Evolutionary conservation across 2,113 vertebrate species (phyloP), one percentile per base, ranked within the genome.

Genomic region (Hymenochirus boettgeri): DNA sequence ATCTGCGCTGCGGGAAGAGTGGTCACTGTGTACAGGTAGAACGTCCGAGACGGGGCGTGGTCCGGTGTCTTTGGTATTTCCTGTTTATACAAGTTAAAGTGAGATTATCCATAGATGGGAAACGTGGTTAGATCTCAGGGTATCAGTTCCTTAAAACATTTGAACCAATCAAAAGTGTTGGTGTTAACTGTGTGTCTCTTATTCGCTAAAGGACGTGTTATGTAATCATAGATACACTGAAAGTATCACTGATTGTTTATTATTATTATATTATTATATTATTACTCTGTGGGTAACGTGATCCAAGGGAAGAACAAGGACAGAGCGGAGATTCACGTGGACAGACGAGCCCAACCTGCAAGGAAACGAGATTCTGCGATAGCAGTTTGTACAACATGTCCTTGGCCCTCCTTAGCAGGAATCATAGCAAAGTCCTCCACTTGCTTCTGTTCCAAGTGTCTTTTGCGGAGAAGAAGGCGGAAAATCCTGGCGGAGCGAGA

Each of bases 361-460:
- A 79, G 56, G 89, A 80, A 12, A 96, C 92, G 15, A 98, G 82
- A 67, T 94, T 98, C 71, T 92, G 85, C 0, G 94, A 96, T 1
- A 99, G 83, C 86, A 99, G 84, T 6, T 87, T 93, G 77, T 99
- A 98, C 37, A 99, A 84, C 94, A 99, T 98, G 51, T 97, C 95
- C 82, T 98, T 99, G 13, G 96, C 94, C n/a, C 46, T 99, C 96
- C 72, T 99, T 99, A 17, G 94, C 94, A 0, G 95, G 95, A 76
- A 99, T 91, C 96, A 99, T 99, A 50, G 96, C 96, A 22, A 98
- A 98, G 63, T 99, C 96, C 75, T 99, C 95, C 76, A 99, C 95
- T 59, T 99, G 96, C 74, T 99, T 99, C 83, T 99, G 96, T 59
- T 99, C 96, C 76, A 99, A 59, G 50, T 98, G 91, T 61, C 83